Conservation (phyloP, 2,113 vertebrate genomes). For the Meles meles region DNA sequence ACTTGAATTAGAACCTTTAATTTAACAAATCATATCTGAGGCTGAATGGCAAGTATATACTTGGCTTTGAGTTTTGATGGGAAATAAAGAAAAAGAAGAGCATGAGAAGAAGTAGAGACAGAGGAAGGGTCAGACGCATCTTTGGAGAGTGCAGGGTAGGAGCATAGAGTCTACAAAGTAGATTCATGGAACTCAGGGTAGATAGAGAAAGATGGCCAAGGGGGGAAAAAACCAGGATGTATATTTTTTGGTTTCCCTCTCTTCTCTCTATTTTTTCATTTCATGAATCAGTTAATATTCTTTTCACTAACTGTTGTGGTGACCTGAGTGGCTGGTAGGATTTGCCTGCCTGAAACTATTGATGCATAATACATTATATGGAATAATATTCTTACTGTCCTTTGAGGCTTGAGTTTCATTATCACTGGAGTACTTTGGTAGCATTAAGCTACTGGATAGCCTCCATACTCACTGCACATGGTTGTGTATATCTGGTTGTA, state of each 20-base stretch:
- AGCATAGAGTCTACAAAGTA: not conserved
- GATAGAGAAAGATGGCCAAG: not conserved
- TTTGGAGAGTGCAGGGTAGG: not conserved
- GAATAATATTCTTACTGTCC: constrained; percentile 68
- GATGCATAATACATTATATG: constrained; percentile 77
- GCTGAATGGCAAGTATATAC: not conserved
- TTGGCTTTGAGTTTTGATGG: not conserved
- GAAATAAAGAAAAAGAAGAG: not conserved
- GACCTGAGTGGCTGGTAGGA: constrained; percentile 57
- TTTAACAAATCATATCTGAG: not conserved
- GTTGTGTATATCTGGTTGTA: not conserved
- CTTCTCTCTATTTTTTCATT: constrained; percentile 27
- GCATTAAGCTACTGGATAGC: constrained; percentile 48
- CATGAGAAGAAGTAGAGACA: not conserved
- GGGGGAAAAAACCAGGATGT: not conserved
- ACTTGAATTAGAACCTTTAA: not conserved
- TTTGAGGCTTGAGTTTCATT: constrained; percentile 69
- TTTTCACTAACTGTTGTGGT: constrained; percentile 63
- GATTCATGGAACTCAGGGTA: not conserved
- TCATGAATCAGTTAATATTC: constrained; percentile 65
- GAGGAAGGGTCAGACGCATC: not conserved
- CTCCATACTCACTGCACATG: not conserved
- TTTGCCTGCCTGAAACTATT: constrained; percentile 63
- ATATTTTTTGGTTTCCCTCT: not conserved
- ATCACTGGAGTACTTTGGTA: constrained; percentile 64